Evolutionary conservation across 2,113 vertebrate species (phyloP).

Genomic region (Microtus richardsoni): DNA sequence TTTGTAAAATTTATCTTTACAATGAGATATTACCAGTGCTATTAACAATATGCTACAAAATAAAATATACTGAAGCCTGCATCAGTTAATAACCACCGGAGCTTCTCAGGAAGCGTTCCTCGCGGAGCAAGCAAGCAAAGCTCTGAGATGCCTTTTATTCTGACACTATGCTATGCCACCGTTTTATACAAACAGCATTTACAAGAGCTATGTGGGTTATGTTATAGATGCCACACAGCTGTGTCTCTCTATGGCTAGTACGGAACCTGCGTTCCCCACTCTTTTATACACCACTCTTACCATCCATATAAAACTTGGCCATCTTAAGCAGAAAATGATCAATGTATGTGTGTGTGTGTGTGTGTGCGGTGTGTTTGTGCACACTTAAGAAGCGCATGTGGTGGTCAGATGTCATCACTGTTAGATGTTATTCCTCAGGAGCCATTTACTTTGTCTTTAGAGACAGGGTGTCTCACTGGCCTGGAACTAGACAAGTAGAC

Average conservation of each 20-base stretch:
- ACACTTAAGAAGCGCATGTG: not conserved
- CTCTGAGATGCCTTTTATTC: conserved; percentile 24
- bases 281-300: not conserved
- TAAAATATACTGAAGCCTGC: conserved; percentile 34
- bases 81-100: conserved; percentile 11
- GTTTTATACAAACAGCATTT: not conserved
- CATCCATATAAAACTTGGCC: not conserved
- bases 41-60: conserved; percentile 60
- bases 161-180: not conserved
- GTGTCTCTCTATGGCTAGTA: not conserved
- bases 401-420: not conserved
- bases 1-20: conserved; percentile 62
- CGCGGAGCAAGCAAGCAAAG: not conserved
- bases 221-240: not conserved
- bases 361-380: not conserved
- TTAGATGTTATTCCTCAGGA: not conserved
- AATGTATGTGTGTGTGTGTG: not conserved
- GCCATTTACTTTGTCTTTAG: not conserved
- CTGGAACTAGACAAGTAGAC: not conserved
- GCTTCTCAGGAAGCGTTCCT: conserved; percentile 40
- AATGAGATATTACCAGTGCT: conserved; percentile 61
- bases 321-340: conserved; percentile 44
- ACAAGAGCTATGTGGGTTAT: not conserved
- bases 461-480: not conserved
- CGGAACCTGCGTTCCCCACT: not conserved